These are phyloP conservation scores for Catocala sponsa DNA, from an alignment of 2,888 invertebrate species.

Conservation along the genomic window DNA sequence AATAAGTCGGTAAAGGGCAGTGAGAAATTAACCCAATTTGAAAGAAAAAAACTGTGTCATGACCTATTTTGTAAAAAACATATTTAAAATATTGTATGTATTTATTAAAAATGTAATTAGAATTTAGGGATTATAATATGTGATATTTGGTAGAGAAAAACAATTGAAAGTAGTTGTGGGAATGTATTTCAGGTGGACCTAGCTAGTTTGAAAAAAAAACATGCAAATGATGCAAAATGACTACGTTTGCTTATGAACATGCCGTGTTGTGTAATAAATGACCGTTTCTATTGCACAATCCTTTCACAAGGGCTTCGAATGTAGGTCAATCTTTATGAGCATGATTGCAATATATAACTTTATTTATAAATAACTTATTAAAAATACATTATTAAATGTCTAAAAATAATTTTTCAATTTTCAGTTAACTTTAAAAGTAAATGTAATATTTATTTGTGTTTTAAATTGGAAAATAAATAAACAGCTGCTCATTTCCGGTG, in stretches of 20 bases:
- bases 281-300: slow-evolving; percentile 89
- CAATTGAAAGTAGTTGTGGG: slow-evolving; percentile 52
- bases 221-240: slow-evolving; percentile 79
- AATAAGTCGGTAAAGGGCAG: slow-evolving; percentile 88
- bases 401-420: slow-evolving; percentile 10
- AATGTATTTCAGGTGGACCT: slow-evolving; percentile 53
- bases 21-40: slow-evolving; percentile 82
- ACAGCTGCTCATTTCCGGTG: slow-evolving; percentile 44
- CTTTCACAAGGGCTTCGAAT: slow-evolving; percentile 88
- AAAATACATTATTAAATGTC: background rate
- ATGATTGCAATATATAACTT: slow-evolving; percentile 68
- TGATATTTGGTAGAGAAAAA: slow-evolving; percentile 35
- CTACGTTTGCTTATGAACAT: slow-evolving; percentile 84
- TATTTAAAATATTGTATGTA: slow-evolving; percentile 13
- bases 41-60: slow-evolving; percentile 76
- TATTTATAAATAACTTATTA: slow-evolving; percentile 25
- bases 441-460: background rate
- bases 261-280: slow-evolving; percentile 86
- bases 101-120: slow-evolving; percentile 18
- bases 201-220: slow-evolving; percentile 65
- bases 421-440: background rate
- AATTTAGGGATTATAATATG: slow-evolving; percentile 18
- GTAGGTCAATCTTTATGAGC: slow-evolving; percentile 86
- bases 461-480: slow-evolving; percentile 12
- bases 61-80: slow-evolving; percentile 67